Evolutionary conservation across 2,797 vertebrate species (phyloP).

Genomic region (Discoglossus pictus): DNA sequence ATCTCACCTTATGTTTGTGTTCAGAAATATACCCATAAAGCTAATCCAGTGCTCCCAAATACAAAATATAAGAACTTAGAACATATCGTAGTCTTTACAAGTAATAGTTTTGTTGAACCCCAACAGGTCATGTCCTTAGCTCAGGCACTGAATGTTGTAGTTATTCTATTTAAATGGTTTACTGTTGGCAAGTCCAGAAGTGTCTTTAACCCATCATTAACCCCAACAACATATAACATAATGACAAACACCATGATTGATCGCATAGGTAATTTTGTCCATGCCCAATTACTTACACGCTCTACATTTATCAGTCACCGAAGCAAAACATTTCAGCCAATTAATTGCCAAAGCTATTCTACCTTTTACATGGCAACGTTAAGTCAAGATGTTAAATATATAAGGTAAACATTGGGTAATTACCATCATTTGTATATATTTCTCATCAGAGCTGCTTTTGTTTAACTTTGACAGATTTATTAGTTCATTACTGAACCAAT

Average conservation of each 20-base stretch:
- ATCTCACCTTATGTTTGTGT: no score
- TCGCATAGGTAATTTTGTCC: neutral
- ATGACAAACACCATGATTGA: conserved; percentile 41
- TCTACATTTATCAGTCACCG: neutral
- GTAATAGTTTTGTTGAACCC: no score
- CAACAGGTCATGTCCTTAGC: neutral
- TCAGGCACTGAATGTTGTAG: neutral
- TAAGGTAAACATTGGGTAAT: neutral
- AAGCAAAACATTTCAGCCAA: conserved; percentile 10
- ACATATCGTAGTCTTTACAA: no score
- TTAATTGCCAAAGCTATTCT: no score
- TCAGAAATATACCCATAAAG: no score
- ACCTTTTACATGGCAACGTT: neutral
- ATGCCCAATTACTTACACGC: conserved; percentile 5
- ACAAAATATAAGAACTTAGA: no score
- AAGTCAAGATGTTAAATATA: neutral
- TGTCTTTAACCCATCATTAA: neutral
- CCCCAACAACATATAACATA: neutral
- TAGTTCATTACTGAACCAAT: no score
- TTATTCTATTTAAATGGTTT: neutral
- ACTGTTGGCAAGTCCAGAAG: neutral
- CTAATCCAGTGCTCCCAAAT: no score
- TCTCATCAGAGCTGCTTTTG: no score
- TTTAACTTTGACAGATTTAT: no score
- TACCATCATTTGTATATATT: no score